Conservation (phyloP, 2,888 invertebrate species). For the Plebejus argus region DNA sequence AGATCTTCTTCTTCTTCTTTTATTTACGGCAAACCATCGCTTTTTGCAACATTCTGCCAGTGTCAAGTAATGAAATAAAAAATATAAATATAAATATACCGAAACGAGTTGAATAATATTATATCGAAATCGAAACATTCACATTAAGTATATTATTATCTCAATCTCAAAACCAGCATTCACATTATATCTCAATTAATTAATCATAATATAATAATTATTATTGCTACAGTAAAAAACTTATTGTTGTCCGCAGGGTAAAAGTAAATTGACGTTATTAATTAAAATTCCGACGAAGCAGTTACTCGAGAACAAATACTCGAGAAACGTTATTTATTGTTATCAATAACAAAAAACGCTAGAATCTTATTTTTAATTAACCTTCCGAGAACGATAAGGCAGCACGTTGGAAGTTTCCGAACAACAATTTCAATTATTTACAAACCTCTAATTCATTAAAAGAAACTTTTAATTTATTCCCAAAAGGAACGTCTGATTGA, state of each 20-base stretch:
- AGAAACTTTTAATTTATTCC: conserved; percentile 41
- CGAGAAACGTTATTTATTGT: not conserved
- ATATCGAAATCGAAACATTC: too few species aligned
- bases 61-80: too few species aligned
- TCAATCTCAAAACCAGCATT: too few species aligned
- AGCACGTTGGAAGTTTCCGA: conserved; percentile 26
- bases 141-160: too few species aligned
- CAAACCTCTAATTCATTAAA: conserved; percentile 39
- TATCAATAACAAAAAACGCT: conserved; percentile 1
- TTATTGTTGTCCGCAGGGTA: not conserved
- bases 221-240: too few species aligned
- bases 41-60: too few species aligned
- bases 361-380: conserved; percentile 32
- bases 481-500: conserved; percentile 40
- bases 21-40: too few species aligned
- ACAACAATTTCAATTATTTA: conserved; percentile 38
- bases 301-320: not conserved
- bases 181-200: not conserved
- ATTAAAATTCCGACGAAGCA: not conserved
- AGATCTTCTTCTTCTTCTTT: too few species aligned
- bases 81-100: too few species aligned
- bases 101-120: too few species aligned
- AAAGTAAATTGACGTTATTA: not conserved
- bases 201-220: too few species aligned
- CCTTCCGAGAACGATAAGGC: conserved; percentile 16